These are phyloP conservation scores for Petrophora chlorosata DNA, from an alignment of 2,888 invertebrate genomes.

Conservation along the genomic window DNA sequence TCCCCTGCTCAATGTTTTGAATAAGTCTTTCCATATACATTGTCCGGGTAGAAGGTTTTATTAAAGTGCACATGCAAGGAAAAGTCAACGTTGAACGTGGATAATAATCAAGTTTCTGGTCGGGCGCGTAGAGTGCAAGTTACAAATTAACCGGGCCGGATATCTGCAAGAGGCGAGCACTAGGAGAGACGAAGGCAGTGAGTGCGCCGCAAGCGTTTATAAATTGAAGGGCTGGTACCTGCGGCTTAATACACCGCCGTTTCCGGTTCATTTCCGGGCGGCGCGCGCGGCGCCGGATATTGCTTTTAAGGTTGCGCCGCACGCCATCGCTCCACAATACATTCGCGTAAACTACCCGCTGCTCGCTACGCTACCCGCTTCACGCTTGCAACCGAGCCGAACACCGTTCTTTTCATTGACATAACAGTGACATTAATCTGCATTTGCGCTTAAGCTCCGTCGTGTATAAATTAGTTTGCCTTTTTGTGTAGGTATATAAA, in stretches of 20 bases:
- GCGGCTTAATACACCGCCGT: constrained; percentile 84
- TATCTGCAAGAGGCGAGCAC: constrained; percentile 58
- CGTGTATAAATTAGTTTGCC: constrained; percentile 18
- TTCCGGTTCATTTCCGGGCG: constrained; percentile 84
- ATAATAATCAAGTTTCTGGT: constrained; percentile 16
- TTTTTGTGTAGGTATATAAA: neutral
- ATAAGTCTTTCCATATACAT: constrained; percentile 41
- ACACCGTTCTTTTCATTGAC: constrained; percentile 11
- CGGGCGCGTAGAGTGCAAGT: constrained; percentile 50
- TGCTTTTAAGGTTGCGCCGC: constrained; percentile 83
- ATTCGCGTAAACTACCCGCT: constrained; percentile 47
- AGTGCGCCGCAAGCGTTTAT: constrained; percentile 78
- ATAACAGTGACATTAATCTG: constrained; percentile 15
- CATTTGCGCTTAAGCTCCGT: constrained; percentile 8
- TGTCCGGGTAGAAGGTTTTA: constrained; percentile 32
- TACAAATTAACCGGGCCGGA: constrained; percentile 75
- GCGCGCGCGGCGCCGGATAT: constrained; percentile 83
- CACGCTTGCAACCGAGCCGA: constrained; percentile 1
- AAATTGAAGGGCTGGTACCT: constrained; percentile 84
- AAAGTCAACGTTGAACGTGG: constrained; percentile 5
- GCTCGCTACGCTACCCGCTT: constrained; percentile 39
- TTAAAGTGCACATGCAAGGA: neutral
- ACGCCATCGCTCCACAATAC: constrained; percentile 63
- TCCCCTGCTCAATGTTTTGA: constrained; percentile 52
- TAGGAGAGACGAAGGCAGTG: constrained; percentile 52